Evolutionary conservation across 2,113 vertebrate genomes (phyloP).

Genomic region (Hippolais icterina): DNA sequence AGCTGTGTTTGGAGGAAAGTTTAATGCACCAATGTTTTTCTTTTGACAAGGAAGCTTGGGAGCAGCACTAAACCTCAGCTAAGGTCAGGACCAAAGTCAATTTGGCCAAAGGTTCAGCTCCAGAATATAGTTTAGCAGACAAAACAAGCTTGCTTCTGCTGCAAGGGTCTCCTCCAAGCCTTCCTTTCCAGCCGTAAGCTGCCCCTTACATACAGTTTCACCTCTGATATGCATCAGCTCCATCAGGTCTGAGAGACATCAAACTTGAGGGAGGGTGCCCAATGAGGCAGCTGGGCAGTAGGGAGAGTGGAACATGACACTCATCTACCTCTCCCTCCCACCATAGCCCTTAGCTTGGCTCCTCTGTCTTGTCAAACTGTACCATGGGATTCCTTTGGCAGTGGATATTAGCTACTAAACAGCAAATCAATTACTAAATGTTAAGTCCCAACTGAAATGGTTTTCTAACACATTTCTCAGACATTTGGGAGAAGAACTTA

Average conservation of each 20-base stretch:
- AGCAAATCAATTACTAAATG: not conserved
- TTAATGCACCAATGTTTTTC: not conserved
- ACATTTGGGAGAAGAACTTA: conserved; percentile 46
- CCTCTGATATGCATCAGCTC: not conserved
- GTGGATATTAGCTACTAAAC: not conserved
- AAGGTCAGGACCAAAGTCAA: not conserved
- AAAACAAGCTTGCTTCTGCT: not conserved
- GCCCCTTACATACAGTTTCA: not conserved
- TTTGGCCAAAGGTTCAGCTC: not conserved
- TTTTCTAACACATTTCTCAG: not conserved
- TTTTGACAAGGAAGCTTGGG: not conserved
- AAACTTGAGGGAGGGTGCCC: not conserved
- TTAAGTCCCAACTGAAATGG: not conserved
- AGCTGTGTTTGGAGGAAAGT: not conserved
- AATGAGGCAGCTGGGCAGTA: not conserved
- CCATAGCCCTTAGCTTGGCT: not conserved
- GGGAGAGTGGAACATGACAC: not conserved
- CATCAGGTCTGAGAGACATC: not conserved
- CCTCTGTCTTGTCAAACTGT: not conserved
- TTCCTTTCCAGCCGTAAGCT: not conserved
- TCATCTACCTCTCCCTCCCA: not conserved
- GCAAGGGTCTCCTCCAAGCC: not conserved
- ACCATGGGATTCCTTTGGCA: not conserved
- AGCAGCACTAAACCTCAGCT: not conserved
- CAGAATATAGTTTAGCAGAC: not conserved